Evolutionary conservation across 2,797 vertebrate species (phyloP).

Genomic region (Xenopus petersii): DNA sequence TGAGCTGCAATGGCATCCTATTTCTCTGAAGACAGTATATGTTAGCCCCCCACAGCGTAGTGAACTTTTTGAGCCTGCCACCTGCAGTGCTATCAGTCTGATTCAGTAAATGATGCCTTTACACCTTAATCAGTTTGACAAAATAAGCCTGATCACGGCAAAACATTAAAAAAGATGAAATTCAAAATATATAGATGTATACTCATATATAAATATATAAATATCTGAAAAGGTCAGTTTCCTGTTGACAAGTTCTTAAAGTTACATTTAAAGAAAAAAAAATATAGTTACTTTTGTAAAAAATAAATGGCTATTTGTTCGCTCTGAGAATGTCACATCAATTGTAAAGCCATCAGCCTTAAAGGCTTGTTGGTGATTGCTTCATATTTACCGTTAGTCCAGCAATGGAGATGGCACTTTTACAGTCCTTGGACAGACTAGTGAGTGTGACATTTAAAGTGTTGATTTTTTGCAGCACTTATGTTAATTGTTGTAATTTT

Average conservation of each 20-base stretch:
- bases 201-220: slow-evolving; percentile 3
- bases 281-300: slow-evolving; percentile 84
- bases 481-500: slow-evolving; percentile 99
- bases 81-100: slow-evolving; percentile 36
- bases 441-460: slow-evolving; percentile 99
- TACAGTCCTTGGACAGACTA: slow-evolving; percentile 94
- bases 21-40: slow-evolving; percentile 48
- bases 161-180: slow-evolving; percentile 58
- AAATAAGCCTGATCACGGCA: slow-evolving; percentile 51
- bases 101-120: not conserved
- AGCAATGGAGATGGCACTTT: slow-evolving; percentile 91
- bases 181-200: slow-evolving; percentile 26
- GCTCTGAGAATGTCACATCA: slow-evolving; percentile 98
- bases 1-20: slow-evolving; percentile 53
- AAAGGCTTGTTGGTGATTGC: slow-evolving; percentile 97
- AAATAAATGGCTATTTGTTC: slow-evolving; percentile 88
- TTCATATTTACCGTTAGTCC: slow-evolving; percentile 92
- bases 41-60: slow-evolving; percentile 45
- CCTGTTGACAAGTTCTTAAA: slow-evolving; percentile 72
- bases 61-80: slow-evolving; percentile 53
- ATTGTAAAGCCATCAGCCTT: slow-evolving; percentile 98
- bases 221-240: slow-evolving; percentile 60
- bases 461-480: slow-evolving; percentile 99
- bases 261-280: slow-evolving; percentile 78
- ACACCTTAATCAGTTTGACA: slow-evolving; percentile 54